phyloP scores from a whole-genome alignment of 2,888 invertebrate species.

The Orthonychiurus folsomi region DNA sequence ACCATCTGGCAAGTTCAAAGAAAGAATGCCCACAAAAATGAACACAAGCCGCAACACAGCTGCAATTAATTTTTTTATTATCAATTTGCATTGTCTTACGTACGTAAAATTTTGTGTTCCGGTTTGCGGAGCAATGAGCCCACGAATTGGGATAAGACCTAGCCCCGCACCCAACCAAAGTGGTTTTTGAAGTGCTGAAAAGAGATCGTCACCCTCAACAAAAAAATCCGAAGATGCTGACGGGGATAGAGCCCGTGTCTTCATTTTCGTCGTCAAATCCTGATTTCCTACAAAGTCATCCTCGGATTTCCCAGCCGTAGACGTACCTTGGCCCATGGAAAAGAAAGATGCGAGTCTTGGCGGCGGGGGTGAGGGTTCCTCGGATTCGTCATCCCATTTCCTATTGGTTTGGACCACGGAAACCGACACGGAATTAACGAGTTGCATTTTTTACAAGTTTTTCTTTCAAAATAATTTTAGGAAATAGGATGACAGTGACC shows the following conservation, averaged over 20 bases:
- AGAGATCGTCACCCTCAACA: conserved; percentile 23
- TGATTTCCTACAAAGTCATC: too few relatives aligned
- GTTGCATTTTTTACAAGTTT: too few relatives aligned
- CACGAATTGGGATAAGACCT: conserved; percentile 27
- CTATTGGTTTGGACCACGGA: too few relatives aligned
- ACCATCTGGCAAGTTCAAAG: conserved; percentile 21
- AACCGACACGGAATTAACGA: too few relatives aligned
- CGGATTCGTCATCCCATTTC: too few relatives aligned
- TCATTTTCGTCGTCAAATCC: too few relatives aligned
- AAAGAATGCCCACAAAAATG: neutral
- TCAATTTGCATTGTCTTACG: neutral
- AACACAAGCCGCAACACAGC: neutral
- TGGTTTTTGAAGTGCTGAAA: conserved; percentile 19
- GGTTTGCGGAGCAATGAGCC: conserved; percentile 9
- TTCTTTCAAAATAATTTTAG: too few relatives aligned
- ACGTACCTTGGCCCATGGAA: neutral
- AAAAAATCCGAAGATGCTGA: too few relatives aligned
- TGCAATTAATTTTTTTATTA: neutral
- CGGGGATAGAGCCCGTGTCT: too few relatives aligned
- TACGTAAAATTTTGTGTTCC: conserved; percentile 15
- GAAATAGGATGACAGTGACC: too few relatives aligned
- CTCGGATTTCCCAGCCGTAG: neutral
- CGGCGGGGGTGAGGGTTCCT: too few relatives aligned
- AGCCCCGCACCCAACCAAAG: conserved; percentile 23
- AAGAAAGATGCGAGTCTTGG: neutral